These are phyloP conservation scores for Shargacucullia verbasci DNA, from an alignment of 2,888 invertebrate species.

Conservation along the genomic window DNA sequence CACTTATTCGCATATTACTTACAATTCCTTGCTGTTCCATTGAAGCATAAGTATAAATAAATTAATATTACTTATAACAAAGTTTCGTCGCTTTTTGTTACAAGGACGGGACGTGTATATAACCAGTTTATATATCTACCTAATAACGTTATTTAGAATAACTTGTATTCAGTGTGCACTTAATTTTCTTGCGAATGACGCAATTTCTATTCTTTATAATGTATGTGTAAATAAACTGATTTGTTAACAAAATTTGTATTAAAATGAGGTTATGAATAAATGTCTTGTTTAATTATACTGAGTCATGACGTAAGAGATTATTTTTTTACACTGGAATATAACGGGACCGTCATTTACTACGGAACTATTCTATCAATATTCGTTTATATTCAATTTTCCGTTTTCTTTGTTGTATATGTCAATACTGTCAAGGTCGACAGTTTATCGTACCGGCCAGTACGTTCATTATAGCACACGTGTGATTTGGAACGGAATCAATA, in stretches of 20 bases:
- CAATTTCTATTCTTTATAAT: slow-evolving; percentile 7
- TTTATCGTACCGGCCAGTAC: slow-evolving; percentile 20
- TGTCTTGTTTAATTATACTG: too few relatives aligned
- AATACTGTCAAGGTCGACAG: slow-evolving; percentile 30
- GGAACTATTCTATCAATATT: slow-evolving; percentile 1
- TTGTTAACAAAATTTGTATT: too few relatives aligned
- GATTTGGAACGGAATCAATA: slow-evolving; percentile 25
- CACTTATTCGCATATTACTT: slow-evolving; percentile 72
- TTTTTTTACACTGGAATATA: too few relatives aligned
- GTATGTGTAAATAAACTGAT: too few relatives aligned
- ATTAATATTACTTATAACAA: slow-evolving; percentile 42
- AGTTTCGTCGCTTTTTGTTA: slow-evolving; percentile 34
- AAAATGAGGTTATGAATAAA: too few relatives aligned
- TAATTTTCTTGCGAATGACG: slow-evolving; percentile 17
- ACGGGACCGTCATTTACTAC: neutral
- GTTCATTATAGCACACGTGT: slow-evolving; percentile 17
- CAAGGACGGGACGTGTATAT: slow-evolving; percentile 2
- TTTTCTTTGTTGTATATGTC: slow-evolving; percentile 20
- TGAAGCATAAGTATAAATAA: slow-evolving; percentile 80
- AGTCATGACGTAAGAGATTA: too few relatives aligned
- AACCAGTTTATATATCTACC: slow-evolving; percentile 8
- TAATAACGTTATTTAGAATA: slow-evolving; percentile 13
- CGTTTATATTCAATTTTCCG: slow-evolving; percentile 12
- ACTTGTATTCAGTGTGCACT: slow-evolving; percentile 10
- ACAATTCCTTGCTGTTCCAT: slow-evolving; percentile 87